phyloP scores from a whole-genome alignment of 1,140 invertebrate genomes.

The Dreissena rostriformis region DNA sequence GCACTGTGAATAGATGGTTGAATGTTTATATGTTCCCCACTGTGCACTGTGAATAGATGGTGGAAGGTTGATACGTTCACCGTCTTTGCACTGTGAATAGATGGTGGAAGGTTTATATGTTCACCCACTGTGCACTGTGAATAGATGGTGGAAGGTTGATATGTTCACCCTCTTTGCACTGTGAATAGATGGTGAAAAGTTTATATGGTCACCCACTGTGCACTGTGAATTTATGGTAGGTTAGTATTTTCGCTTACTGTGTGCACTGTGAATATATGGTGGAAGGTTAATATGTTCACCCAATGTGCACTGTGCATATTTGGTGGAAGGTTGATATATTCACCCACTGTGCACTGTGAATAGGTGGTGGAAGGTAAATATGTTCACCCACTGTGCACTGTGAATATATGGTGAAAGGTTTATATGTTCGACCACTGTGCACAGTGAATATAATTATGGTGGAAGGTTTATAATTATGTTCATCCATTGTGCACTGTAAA shows the following conservation, averaged over 20 bases:
- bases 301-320: neutral
- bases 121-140: slow-evolving; percentile 34
- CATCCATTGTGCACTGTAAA: neutral
- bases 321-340: neutral
- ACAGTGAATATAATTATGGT: slow-evolving; percentile 2
- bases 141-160: neutral
- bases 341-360: slow-evolving; percentile 36
- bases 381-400: no score
- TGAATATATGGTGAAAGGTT: no score
- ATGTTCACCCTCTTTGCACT: no score
- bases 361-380: neutral
- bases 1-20: slow-evolving; percentile 17
- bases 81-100: neutral
- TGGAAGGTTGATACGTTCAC: neutral
- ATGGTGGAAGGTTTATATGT: neutral
- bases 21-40: no score
- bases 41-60: no score
- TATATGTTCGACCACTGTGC: slow-evolving; percentile 12
- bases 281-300: neutral
- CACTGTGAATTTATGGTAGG: slow-evolving; percentile 11
- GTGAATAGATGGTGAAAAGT: no score
- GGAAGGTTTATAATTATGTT: neutral
- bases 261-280: no score
- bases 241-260: neutral
- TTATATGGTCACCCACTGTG: slow-evolving; percentile 8